These are phyloP conservation scores for Rutilus rutilus DNA, from an alignment of 2,113 vertebrate species.

Conservation along the genomic window DNA sequence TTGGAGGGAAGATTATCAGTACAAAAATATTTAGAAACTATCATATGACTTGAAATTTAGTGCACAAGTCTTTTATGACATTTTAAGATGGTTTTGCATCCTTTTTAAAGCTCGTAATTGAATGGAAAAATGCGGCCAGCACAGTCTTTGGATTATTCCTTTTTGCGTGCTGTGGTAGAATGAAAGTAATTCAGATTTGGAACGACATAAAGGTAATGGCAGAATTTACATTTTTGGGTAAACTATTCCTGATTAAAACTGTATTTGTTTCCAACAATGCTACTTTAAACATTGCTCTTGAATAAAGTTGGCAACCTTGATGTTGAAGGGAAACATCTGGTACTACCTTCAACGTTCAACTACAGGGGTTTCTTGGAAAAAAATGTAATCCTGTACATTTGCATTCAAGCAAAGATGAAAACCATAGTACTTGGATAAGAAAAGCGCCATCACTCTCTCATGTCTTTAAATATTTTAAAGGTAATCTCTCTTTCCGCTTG, in stretches of 20 bases:
- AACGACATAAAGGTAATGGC: background rate
- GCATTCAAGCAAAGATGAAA: conserved; percentile 1
- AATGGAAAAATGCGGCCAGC: background rate
- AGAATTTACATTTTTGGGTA: background rate
- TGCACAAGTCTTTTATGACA: background rate
- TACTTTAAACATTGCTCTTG: background rate
- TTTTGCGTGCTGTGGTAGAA: background rate
- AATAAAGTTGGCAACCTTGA: background rate
- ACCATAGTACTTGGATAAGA: conserved; percentile 4
- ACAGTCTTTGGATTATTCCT: background rate
- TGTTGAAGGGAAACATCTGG: conserved; percentile 20
- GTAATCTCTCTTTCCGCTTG: conserved; percentile 13
- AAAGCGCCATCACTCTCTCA: background rate
- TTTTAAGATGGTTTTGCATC: background rate
- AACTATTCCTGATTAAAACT: background rate
- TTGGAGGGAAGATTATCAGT: background rate
- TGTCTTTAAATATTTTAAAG: conserved; percentile 8
- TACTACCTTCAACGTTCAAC: background rate
- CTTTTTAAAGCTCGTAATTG: background rate
- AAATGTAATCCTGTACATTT: conserved; percentile 17
- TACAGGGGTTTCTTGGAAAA: background rate
- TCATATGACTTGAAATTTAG: background rate
- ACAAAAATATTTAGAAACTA: background rate
- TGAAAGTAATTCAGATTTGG: background rate
- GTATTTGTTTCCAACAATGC: background rate